phyloP scores from a whole-genome alignment of 2,113 vertebrate species.

The Cheilinus undulatus region DNA sequence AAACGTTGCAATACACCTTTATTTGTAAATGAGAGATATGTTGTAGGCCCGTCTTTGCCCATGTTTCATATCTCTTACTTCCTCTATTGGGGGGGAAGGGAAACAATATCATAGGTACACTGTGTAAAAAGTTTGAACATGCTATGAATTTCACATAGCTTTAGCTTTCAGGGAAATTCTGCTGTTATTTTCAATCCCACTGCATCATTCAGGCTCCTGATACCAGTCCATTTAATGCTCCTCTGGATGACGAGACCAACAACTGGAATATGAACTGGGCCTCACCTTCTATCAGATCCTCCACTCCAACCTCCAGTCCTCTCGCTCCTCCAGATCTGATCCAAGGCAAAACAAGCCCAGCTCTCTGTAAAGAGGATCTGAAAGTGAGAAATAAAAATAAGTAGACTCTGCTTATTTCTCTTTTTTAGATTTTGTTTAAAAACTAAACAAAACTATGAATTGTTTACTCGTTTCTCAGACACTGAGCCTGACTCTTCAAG shows the following conservation, averaged over 20 bases:
- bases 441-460: not conserved
- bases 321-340: slow-evolving; percentile 30
- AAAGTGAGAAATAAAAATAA: slow-evolving; percentile 33
- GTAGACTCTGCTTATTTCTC: not conserved
- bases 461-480: slow-evolving; percentile 17
- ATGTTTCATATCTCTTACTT: too few relatives aligned
- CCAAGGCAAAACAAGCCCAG: slow-evolving; percentile 7
- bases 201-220: slow-evolving; percentile 14
- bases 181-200: too few relatives aligned
- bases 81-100: too few relatives aligned
- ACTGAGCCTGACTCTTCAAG: not conserved
- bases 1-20: too few relatives aligned
- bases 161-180: too few relatives aligned
- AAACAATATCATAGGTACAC: too few relatives aligned
- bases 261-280: not conserved
- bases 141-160: too few relatives aligned
- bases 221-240: not conserved
- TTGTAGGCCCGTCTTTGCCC: too few relatives aligned
- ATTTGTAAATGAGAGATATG: too few relatives aligned
- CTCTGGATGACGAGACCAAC: not conserved
- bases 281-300: accelerated
- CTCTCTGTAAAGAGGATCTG: not conserved
- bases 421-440: not conserved
- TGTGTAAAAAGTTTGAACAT: too few relatives aligned
- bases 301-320: not conserved